These are phyloP conservation scores for Campoplex nolae DNA, from an alignment of 2,888 invertebrate species.

Conservation along the genomic window DNA sequence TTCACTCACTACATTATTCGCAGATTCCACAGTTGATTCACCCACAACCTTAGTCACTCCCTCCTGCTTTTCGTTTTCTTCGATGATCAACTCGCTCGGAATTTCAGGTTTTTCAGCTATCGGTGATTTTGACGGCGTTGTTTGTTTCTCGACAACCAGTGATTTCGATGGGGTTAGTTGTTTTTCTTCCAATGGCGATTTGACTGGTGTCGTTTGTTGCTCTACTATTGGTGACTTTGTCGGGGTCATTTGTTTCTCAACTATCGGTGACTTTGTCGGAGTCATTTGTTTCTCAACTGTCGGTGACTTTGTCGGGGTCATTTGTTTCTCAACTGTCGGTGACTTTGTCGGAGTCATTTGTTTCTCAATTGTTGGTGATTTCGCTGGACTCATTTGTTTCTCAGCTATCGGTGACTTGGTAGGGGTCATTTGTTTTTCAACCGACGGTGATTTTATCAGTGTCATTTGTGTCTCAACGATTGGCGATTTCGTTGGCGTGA, in stretches of 20 bases:
- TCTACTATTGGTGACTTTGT: not conserved
- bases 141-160: not conserved
- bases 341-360: not conserved
- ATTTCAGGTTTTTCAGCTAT: not conserved
- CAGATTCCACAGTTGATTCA: not conserved
- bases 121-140: not conserved
- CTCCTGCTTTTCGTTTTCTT: slow-evolving; percentile 3
- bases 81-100: not conserved
- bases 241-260: not conserved
- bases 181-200: not conserved
- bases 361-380: not conserved
- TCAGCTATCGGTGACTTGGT: not conserved
- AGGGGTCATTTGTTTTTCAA: not conserved
- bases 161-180: not conserved
- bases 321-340: not conserved
- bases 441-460: not conserved
- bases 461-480: not conserved
- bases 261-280: not conserved
- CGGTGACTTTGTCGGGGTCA: not conserved
- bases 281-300: not conserved
- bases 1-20: slow-evolving; percentile 49
- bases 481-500: not conserved
- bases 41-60: not conserved
- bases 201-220: not conserved
- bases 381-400: not conserved